Conservation (phyloP, 1,140 invertebrate species). For the Chrysoperla carnea region DNA sequence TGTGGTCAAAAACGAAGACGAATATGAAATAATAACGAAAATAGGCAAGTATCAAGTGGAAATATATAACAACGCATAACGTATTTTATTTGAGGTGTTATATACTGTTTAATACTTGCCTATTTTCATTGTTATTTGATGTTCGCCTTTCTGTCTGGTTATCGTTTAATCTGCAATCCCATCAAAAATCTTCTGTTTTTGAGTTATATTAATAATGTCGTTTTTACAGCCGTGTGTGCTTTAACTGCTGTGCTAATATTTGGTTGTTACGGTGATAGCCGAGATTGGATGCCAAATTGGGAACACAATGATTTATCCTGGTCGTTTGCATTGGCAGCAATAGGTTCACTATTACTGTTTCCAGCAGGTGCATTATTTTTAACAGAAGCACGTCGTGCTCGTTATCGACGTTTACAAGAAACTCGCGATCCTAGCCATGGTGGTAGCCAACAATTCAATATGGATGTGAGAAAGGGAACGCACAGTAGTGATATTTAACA, state of each 20-base stretch:
- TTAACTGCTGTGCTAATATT: slow-evolving; percentile 46
- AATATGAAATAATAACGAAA: too few relatives aligned
- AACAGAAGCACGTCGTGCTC: slow-evolving; percentile 60
- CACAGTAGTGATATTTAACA: slow-evolving; percentile 20
- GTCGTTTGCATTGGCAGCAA: slow-evolving; percentile 75
- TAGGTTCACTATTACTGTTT: slow-evolving; percentile 54
- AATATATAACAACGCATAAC: too few relatives aligned
- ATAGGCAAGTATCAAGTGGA: too few relatives aligned
- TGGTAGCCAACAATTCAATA: slow-evolving; percentile 28
- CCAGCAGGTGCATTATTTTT: slow-evolving; percentile 61
- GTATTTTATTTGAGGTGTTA: too few relatives aligned
- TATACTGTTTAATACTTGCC: too few relatives aligned
- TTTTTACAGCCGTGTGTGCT: slow-evolving; percentile 48
- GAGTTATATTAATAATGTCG: too few relatives aligned
- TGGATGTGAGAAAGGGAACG: slow-evolving; percentile 28
- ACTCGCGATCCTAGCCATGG: slow-evolving; percentile 31
- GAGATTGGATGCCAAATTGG: slow-evolving; percentile 94
- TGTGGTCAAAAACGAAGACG: too few relatives aligned
- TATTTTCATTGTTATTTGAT: too few relatives aligned
- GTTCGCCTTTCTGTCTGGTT: too few relatives aligned
- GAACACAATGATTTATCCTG: slow-evolving; percentile 91
- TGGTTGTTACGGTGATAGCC: slow-evolving; percentile 71
- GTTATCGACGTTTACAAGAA: slow-evolving; percentile 45
- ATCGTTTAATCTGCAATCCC: too few relatives aligned
- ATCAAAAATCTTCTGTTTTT: too few relatives aligned